Percentiles rank a stretch among this genome's conserved stretches.
Conservation (phyloP, 1,140 invertebrate genomes). For the Calliphora vicina region DNA sequence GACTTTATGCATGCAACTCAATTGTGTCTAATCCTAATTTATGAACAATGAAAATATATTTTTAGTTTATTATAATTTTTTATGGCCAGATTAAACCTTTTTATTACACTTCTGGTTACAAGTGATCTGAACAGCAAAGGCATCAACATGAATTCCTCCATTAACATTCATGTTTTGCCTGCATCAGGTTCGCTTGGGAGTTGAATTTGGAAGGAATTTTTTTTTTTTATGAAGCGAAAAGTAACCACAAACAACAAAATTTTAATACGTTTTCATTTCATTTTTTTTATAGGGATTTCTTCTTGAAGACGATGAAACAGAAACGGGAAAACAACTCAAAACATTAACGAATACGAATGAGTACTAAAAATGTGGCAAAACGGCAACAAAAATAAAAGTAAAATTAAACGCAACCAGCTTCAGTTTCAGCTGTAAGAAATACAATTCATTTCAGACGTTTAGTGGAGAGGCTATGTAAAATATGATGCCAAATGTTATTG, state of each 20-base stretch:
- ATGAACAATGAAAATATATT: not conserved
- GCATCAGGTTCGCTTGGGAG: not conserved
- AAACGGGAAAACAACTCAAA: not conserved
- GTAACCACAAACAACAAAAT: not conserved
- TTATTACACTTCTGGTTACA: not conserved
- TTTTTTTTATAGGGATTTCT: not conserved
- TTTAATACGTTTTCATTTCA: not conserved
- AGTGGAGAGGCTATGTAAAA: not conserved
- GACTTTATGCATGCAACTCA: not conserved
- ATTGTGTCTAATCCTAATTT: not conserved
- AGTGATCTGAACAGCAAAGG: not conserved
- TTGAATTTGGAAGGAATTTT: too few relatives aligned
- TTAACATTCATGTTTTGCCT: not conserved
- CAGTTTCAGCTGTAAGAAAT: not conserved
- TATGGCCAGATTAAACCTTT: not conserved
- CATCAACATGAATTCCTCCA: too few relatives aligned
- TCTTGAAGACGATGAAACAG: not conserved
- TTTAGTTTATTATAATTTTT: slow-evolving; percentile 7
- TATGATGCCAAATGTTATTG: not conserved
- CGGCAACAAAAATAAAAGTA: too few relatives aligned
- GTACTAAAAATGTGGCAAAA: not conserved
- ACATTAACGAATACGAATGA: not conserved
- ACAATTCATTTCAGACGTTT: not conserved
- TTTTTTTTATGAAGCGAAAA: not conserved
- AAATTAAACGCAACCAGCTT: not conserved